Base-by-base conservation (phyloP, 2,888 invertebrate species). In the Hedya salicella region DNA sequence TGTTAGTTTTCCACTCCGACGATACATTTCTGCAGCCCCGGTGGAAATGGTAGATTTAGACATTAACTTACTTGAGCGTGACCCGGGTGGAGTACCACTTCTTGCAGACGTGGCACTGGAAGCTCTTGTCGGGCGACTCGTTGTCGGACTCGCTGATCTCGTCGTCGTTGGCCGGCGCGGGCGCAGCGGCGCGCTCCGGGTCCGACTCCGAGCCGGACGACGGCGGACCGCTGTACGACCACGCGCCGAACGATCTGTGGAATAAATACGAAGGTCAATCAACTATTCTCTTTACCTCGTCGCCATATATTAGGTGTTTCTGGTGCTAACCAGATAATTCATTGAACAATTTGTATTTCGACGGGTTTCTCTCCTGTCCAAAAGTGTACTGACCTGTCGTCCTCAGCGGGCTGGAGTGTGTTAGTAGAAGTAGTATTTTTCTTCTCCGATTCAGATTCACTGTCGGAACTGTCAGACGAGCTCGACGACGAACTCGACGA, bases 71-170 rank as follows among this genome's bases (percentile, higher is more conserved):
- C 92, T 92, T 93, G 65, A 92, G 80, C 0, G 92, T 92, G 5
- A 92, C 92, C 11, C 86, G 69, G 0, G 92, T 92, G 0, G 92
- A 92, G 69, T 90, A 93, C 92, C 92, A 93, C 83, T 93, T 93
- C 60, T 79, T 72, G 68, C 92, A 93, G 21, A 91, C 81, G 73
- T 91, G 89, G 67, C 92, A 92, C 72, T 92, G 92, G 79, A 89
- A 91, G 71, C 89, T 90, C 77, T 92, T 93, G 72, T 93, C 92
- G 0, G 90, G 84, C 0, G 89, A 89, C 71, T 93, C 92, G 76
- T 91, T 90, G 0, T 90, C 90, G 0, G 85, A 86, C 71, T 92
- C 92, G 74, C 87, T 88, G 75, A 91, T 83, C 68, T 89, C 89
- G 75, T 89, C 88, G 54, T 82, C 83, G 0, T 74, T 74, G 1